Evolutionary conservation across 1,140 invertebrate genomes (phyloP).

Genomic region (Habropoda laboriosa): DNA sequence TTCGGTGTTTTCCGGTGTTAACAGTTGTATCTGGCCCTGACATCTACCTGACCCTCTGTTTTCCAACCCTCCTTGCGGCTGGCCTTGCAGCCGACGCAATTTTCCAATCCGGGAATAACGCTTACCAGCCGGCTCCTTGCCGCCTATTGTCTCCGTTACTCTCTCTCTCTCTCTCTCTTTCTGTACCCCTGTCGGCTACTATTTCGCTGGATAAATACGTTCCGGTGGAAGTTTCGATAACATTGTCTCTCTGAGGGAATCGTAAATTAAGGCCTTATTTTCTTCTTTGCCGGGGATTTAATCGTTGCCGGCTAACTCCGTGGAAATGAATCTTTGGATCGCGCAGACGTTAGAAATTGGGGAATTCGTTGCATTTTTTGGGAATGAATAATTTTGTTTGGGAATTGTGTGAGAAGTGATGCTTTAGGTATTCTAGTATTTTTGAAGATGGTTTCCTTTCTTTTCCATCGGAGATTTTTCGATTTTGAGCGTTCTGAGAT

Average conservation of each 20-base stretch:
- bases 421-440: too few relatives aligned
- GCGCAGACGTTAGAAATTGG: too few relatives aligned
- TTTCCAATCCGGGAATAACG: conserved; percentile 26
- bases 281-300: background rate
- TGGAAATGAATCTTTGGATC: too few relatives aligned
- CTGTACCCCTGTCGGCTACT: background rate
- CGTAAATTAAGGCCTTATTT: background rate
- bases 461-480: too few relatives aligned
- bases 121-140: background rate
- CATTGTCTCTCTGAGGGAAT: too few relatives aligned
- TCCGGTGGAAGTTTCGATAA: background rate
- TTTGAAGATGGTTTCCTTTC: too few relatives aligned
- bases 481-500: too few relatives aligned
- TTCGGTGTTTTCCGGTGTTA: conserved; percentile 68
- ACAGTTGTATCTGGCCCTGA: conserved; percentile 70
- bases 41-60: conserved; percentile 57
- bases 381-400: too few relatives aligned
- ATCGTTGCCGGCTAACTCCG: too few relatives aligned
- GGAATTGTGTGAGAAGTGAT: too few relatives aligned
- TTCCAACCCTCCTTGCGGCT: conserved; percentile 15
- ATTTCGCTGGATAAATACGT: background rate
- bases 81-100: conserved; percentile 5
- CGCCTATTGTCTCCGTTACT: background rate
- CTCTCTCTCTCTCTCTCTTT: too few relatives aligned
- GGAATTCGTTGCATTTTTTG: too few relatives aligned